A percentile compares a stretch with the other conserved stretches of the same genome.
These are phyloP conservation scores for Phataginus tricuspis DNA, from an alignment of 2,797 vertebrate genomes.

Conservation along the genomic window DNA sequence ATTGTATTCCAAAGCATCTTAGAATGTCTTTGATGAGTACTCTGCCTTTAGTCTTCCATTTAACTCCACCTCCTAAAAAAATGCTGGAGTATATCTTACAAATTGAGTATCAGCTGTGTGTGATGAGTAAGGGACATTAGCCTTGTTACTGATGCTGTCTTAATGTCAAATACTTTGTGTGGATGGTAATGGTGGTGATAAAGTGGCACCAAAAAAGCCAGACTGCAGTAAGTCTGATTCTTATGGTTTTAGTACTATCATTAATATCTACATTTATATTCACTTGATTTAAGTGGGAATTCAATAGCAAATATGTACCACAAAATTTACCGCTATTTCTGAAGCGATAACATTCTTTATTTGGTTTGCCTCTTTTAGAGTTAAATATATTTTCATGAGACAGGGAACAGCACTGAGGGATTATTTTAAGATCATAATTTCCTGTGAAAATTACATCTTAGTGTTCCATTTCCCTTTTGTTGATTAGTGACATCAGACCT, in stretches of 20 bases:
- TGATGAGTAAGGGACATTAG: background rate
- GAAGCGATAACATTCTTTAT: background rate
- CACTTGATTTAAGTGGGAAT: background rate
- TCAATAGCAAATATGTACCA: background rate
- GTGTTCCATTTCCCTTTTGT: background rate
- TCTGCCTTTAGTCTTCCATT: background rate
- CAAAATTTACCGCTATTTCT: background rate
- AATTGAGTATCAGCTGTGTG: background rate
- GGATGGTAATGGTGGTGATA: background rate
- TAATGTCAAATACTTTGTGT: background rate
- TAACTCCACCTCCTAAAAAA: background rate
- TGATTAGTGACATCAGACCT: constrained; percentile 3
- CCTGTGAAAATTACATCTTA: constrained; percentile 14
- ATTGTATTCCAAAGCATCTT: background rate
- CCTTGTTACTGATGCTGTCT: background rate
- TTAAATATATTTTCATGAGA: constrained; percentile 24
- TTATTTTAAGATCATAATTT: constrained; percentile 60
- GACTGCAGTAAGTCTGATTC: background rate
- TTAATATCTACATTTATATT: background rate
- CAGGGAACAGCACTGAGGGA: background rate
- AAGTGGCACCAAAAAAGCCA: background rate
- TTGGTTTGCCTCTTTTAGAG: constrained; percentile 5
- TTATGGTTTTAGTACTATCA: background rate
- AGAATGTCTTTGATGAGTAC: background rate
- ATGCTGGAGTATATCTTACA: background rate